Percentiles rank a stretch among this genome's conserved stretches.
Evolutionary conservation across 2,797 vertebrate species (phyloP).

Genomic region (Tapera naevia): DNA sequence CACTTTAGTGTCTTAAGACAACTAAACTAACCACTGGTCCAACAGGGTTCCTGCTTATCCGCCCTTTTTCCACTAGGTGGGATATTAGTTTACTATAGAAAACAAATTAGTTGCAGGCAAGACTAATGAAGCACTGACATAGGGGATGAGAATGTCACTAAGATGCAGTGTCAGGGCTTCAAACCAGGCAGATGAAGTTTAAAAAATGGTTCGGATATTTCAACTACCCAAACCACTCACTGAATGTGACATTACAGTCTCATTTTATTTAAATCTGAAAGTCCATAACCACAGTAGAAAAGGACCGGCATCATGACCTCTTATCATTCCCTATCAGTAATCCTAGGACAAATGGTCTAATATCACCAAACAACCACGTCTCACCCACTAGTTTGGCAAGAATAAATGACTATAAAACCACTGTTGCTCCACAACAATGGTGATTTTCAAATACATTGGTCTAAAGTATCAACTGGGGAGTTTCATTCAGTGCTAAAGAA

Average conservation of each 20-base stretch:
- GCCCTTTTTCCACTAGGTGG: background rate
- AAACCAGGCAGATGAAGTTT: background rate
- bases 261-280: background rate
- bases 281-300: background rate
- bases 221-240: background rate
- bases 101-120: background rate
- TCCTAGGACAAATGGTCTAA: background rate
- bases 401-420: background rate
- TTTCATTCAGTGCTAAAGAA: background rate
- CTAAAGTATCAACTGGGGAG: background rate
- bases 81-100: background rate
- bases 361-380: background rate
- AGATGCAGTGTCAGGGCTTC: background rate
- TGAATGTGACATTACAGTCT: background rate
- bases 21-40: background rate
- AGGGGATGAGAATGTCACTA: background rate
- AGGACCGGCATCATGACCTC: background rate
- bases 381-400: background rate
- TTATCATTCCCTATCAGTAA: background rate
- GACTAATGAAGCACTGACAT: background rate
- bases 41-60: background rate
- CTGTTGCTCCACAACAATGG: background rate
- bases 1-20: background rate
- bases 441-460: background rate
- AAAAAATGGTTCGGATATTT: background rate